Evolutionary conservation across 2,113 vertebrate species (phyloP).

Genomic region (Nestor notabilis): DNA sequence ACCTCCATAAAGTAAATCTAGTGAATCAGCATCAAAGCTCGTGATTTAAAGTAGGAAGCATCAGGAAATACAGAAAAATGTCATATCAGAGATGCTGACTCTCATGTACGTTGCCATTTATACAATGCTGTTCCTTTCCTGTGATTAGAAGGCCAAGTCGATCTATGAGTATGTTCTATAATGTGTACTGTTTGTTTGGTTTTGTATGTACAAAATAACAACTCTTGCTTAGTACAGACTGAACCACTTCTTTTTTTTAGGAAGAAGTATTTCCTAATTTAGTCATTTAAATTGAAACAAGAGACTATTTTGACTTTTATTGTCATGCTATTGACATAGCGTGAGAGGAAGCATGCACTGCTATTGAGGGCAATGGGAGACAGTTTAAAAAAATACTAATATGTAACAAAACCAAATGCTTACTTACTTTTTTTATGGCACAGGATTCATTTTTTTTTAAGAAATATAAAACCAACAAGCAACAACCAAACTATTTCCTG

Average conservation of each 20-base stretch:
- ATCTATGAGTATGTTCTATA: neutral
- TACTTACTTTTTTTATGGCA: neutral
- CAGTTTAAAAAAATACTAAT: neutral
- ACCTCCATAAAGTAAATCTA: neutral
- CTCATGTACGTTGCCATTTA: neutral
- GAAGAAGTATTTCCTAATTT: conserved; percentile 6
- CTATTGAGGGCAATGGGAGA: neutral
- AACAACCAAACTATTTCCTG: neutral
- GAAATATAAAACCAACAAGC: neutral
- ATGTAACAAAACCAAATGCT: neutral
- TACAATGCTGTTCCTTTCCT: neutral
- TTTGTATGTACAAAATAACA: neutral
- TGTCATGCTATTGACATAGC: neutral
- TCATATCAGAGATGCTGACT: neutral
- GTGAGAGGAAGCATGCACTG: neutral
- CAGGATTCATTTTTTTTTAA: neutral
- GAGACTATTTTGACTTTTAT: neutral
- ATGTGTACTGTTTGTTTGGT: neutral
- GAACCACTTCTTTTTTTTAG: neutral
- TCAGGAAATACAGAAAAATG: conserved; percentile 15
- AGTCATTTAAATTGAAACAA: neutral
- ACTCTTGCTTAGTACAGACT: neutral
- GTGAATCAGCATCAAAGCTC: neutral
- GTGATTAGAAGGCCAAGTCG: neutral
- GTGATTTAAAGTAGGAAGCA: neutral